Conservation (phyloP, 2,797 vertebrate species). For the Argyrosomus regius region DNA sequence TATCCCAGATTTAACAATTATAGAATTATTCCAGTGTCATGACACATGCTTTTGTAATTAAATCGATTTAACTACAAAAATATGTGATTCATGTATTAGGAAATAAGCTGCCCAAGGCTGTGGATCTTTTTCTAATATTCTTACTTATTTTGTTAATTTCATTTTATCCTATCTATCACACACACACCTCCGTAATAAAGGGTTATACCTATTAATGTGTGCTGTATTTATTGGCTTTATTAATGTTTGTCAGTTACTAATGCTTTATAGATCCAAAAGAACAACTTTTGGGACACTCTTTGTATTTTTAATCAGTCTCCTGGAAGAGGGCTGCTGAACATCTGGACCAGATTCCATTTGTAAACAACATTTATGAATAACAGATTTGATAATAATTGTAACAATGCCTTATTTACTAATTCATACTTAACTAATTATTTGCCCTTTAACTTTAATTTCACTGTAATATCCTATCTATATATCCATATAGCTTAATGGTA, state of each 20-base stretch:
- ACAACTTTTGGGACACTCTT: not conserved
- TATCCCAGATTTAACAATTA: conserved; percentile 1
- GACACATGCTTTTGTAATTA: not conserved
- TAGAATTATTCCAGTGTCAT: not conserved
- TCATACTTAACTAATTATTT: too few species aligned
- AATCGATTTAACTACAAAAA: not conserved
- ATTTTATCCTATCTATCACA: not conserved
- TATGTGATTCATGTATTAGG: conserved; percentile 1
- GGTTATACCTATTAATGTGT: too few species aligned
- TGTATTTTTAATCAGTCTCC: not conserved
- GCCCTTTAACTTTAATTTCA: not conserved
- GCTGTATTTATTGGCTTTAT: not conserved
- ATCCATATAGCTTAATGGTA: not conserved
- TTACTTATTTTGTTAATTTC: not conserved
- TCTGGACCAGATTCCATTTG: not conserved
- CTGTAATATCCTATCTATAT: not conserved
- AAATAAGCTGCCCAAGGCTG: not conserved
- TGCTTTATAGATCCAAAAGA: not conserved
- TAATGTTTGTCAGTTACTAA: not conserved
- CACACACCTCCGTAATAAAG: not conserved
- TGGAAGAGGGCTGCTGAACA: not conserved
- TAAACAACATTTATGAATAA: not conserved
- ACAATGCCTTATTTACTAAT: not conserved
- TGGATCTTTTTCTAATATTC: not conserved
- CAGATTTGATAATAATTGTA: not conserved